Conservation (phyloP, 2,888 invertebrate genomes). For the Tenthredo scrophulariae region DNA sequence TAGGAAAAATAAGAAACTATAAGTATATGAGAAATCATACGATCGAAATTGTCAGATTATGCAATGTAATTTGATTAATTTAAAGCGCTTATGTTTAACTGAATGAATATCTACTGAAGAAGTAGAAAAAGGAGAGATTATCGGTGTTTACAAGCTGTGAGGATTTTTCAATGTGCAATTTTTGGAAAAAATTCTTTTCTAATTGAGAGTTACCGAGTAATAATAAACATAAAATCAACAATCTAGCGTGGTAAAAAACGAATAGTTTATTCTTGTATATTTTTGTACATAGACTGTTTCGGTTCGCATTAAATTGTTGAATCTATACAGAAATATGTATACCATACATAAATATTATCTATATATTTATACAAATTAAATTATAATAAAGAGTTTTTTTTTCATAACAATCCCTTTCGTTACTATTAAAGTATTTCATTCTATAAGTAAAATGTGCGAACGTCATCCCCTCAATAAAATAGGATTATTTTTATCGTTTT, state of each 20-base stretch:
- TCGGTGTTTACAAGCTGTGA: neutral
- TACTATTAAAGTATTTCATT: neutral
- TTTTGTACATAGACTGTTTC: constrained; percentile 5
- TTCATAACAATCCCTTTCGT: neutral
- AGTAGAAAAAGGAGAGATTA: neutral
- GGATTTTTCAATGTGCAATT: neutral
- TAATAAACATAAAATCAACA: constrained; percentile 8
- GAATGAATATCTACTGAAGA: neutral
- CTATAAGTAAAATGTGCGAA: neutral
- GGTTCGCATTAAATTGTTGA: neutral
- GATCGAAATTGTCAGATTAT: neutral
- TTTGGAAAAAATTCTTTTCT: neutral
- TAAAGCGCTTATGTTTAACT: neutral
- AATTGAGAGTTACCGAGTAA: neutral
- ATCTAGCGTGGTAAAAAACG: neutral
- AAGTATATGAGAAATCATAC: neutral
- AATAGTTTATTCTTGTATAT: constrained; percentile 8
- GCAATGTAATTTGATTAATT: constrained; percentile 1
- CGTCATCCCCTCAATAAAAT: neutral
- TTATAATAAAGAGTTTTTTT: constrained; percentile 24
- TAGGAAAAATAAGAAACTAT: neutral
- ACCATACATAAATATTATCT: constrained; percentile 13
- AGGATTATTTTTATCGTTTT: neutral
- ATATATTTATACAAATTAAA: constrained; percentile 38
- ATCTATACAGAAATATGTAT: constrained; percentile 16